Conservation (phyloP, 2,888 invertebrate genomes). For the Pteria penguin region DNA sequence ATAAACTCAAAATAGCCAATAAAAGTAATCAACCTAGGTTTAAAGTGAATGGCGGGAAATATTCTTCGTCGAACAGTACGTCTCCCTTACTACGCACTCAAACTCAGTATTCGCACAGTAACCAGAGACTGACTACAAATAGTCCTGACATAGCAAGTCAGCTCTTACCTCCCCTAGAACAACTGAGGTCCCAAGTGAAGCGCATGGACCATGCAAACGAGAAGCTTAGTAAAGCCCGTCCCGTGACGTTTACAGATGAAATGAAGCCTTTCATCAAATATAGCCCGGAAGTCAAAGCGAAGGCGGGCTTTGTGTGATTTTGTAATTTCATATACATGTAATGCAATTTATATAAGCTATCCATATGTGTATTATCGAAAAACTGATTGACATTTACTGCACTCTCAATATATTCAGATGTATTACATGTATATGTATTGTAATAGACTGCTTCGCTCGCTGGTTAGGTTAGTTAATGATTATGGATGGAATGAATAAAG, state of each 20-base stretch:
- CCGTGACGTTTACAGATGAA: conserved; percentile 59
- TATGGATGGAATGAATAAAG: too few relatives aligned
- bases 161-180: conserved; percentile 71
- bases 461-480: too few relatives aligned
- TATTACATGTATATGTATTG: too few relatives aligned
- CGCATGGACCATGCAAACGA: conserved; percentile 57
- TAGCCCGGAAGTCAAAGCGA: conserved; percentile 65
- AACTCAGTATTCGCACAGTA: conserved; percentile 73
- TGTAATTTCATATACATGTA: not conserved
- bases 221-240: conserved; percentile 35
- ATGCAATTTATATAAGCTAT: not conserved
- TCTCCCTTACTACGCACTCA: conserved; percentile 70
- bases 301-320: conserved; percentile 25
- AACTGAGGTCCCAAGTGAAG: conserved; percentile 66
- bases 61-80: conserved; percentile 58
- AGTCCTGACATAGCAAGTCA: conserved; percentile 69
- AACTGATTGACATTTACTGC: too few relatives aligned
- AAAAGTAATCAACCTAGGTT: conserved; percentile 52
- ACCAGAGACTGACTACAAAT: conserved; percentile 65
- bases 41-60: conserved; percentile 68
- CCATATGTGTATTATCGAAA: not conserved
- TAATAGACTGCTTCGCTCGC: too few relatives aligned
- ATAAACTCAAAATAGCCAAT: conserved; percentile 55
- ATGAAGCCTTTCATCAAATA: conserved; percentile 72
- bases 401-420: too few relatives aligned